These are phyloP conservation scores for Girardinichthys multiradiatus DNA, from an alignment of 2,113 vertebrate species.

Conservation along the genomic window DNA sequence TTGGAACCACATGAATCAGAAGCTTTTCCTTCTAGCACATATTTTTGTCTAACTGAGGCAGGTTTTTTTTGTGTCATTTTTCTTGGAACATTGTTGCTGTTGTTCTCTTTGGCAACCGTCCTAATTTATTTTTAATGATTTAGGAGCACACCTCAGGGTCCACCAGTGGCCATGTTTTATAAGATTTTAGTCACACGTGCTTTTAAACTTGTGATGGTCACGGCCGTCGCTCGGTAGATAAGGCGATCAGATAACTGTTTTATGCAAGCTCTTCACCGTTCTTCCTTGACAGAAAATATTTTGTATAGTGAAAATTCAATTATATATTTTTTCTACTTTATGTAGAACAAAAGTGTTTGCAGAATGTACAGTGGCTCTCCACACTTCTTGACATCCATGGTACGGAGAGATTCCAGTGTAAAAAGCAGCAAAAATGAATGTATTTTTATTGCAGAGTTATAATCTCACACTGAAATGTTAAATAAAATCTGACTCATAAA, in stretches of 20 bases:
- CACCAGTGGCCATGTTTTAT: constrained; percentile 18
- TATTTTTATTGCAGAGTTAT: too few relatives aligned
- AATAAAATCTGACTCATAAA: too few relatives aligned
- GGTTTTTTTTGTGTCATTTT: not conserved
- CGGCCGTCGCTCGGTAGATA: constrained; percentile 13
- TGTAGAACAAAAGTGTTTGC: not conserved
- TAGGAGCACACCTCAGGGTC: constrained; percentile 10
- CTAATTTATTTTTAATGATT: constrained; percentile 7
- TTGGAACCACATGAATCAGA: not conserved
- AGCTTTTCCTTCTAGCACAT: not conserved
- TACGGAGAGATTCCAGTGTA: too few relatives aligned
- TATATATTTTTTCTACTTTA: not conserved
- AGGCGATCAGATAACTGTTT: not conserved
- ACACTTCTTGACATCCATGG: too few relatives aligned
- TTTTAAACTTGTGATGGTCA: constrained; percentile 53
- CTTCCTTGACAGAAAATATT: not conserved
- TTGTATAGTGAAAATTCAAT: not conserved
- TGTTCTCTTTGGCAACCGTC: constrained; percentile 20
- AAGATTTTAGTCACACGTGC: constrained; percentile 39
- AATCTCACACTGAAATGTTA: too few relatives aligned
- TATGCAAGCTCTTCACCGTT: not conserved
- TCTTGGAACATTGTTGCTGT: constrained; percentile 4
- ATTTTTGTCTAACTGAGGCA: constrained; percentile 3
- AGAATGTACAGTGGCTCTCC: too few relatives aligned
- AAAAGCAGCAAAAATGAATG: too few relatives aligned